Percentiles rank a stretch among this genome's conserved stretches.
These are phyloP conservation scores for Idaea dimidiata DNA, from an alignment of 2,888 invertebrate species.

Conservation along the genomic window DNA sequence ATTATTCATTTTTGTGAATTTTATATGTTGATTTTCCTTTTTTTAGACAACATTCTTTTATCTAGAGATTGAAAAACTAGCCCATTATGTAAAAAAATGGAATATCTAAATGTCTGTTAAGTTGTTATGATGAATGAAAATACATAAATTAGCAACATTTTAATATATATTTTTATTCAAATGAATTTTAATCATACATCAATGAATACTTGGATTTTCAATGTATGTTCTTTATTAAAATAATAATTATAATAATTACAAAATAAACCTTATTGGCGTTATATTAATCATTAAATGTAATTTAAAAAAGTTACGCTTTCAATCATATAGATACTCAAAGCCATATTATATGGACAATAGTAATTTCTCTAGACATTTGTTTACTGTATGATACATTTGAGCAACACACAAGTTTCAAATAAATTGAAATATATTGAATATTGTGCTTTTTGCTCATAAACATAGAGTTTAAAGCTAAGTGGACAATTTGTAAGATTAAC, in stretches of 20 bases:
- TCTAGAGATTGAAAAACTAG: too few species aligned
- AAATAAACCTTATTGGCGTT: slow-evolving; percentile 74
- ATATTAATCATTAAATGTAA: slow-evolving; percentile 66
- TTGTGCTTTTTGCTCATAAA: too few species aligned
- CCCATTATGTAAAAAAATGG: too few species aligned
- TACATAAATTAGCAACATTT: slow-evolving; percentile 78
- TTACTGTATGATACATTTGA: slow-evolving; percentile 50
- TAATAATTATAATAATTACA: slow-evolving; percentile 79
- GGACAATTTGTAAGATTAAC: slow-evolving; percentile 75
- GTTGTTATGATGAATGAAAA: slow-evolving; percentile 36
- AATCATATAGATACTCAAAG: slow-evolving; percentile 54
- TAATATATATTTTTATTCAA: slow-evolving; percentile 82
- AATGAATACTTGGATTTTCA: slow-evolving; percentile 75
- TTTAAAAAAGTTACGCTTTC: slow-evolving; percentile 62
- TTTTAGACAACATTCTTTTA: too few species aligned
- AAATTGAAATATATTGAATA: slow-evolving; percentile 57
- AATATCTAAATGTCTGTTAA: too few species aligned
- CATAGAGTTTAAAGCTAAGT: slow-evolving; percentile 23
- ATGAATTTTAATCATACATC: slow-evolving; percentile 79
- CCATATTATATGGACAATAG: slow-evolving; percentile 63
- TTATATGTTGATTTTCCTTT: too few species aligned
- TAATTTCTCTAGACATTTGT: slow-evolving; percentile 40
- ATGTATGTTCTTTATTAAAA: slow-evolving; percentile 76
- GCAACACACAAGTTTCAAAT: slow-evolving; percentile 60
- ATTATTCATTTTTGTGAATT: too few species aligned